A percentile compares a stretch with the other conserved stretches of the same genome.
phyloP scores from a whole-genome alignment of 2,888 invertebrate species.

The Campoplex nolae region DNA sequence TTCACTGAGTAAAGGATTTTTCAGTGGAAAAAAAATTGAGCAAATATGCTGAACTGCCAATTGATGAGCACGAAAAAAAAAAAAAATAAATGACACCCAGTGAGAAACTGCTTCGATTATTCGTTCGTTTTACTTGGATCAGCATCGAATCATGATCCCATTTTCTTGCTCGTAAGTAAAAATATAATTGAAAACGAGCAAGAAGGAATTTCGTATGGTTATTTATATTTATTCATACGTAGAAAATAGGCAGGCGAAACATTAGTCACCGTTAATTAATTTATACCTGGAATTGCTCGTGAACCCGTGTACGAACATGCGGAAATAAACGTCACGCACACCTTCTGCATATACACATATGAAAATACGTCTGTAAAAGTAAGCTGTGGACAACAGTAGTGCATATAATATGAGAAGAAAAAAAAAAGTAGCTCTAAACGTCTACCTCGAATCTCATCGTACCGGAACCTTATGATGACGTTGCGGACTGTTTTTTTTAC shows the following conservation, averaged over 20 bases:
- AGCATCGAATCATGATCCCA: not conserved
- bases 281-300: slow-evolving; percentile 16
- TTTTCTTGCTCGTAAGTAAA: not conserved
- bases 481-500: not conserved
- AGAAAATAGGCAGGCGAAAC: not conserved
- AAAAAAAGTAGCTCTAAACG: slow-evolving; percentile 20
- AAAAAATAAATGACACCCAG: not conserved
- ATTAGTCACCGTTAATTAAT: slow-evolving; percentile 20
- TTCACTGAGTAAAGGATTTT: too few relatives aligned
- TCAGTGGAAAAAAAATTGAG: too few relatives aligned
- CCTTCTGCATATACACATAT: not conserved
- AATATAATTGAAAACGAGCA: not conserved
- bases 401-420: slow-evolving; percentile 1
- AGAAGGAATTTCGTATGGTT: not conserved
- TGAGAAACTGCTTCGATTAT: not conserved
- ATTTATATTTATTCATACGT: not conserved
- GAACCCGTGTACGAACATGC: slow-evolving; percentile 20
- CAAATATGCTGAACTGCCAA: not conserved
- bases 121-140: not conserved
- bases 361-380: not conserved
- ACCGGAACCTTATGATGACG: not conserved
- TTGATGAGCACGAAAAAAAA: not conserved
- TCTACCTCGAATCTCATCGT: slow-evolving; percentile 3
- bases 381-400: not conserved
- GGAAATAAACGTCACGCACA: slow-evolving; percentile 34